phyloP scores from a whole-genome alignment of 2,113 vertebrate genomes.

The Castor canadensis region DNA sequence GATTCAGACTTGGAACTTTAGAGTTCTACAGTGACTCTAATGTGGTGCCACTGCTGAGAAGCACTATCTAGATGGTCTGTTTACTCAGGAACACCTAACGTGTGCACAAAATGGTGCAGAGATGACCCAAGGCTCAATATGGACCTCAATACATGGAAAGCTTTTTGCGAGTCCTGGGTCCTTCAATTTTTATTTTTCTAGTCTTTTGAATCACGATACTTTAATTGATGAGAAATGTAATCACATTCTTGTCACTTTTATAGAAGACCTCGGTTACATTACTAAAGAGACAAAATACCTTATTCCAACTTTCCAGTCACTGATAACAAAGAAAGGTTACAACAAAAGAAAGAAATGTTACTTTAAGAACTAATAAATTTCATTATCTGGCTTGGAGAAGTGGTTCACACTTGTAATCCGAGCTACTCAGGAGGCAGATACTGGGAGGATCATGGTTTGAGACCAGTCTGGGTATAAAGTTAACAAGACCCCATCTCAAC shows the following conservation, averaged over 20 bases:
- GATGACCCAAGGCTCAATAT: neutral
- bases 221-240: constrained; percentile 14
- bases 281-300: neutral
- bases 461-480: too few species aligned
- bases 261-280: neutral
- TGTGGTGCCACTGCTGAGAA: neutral
- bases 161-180: neutral
- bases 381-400: too few species aligned
- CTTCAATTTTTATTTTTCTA: constrained; percentile 1
- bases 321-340: neutral
- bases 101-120: too few species aligned
- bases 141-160: neutral
- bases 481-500: too few species aligned
- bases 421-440: too few species aligned
- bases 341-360: constrained; percentile 20
- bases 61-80: neutral
- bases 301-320: constrained; percentile 7
- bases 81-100: neutral
- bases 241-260: neutral
- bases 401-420: too few species aligned
- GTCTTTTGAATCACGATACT: constrained; percentile 15
- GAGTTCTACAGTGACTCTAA: constrained; percentile 24
- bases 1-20: neutral
- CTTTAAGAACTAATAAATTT: neutral
- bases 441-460: too few species aligned